Conservation (phyloP, 30 jellyfish, hydroid and myxozoan genomes). For the Aurelia coerulea region DNA sequence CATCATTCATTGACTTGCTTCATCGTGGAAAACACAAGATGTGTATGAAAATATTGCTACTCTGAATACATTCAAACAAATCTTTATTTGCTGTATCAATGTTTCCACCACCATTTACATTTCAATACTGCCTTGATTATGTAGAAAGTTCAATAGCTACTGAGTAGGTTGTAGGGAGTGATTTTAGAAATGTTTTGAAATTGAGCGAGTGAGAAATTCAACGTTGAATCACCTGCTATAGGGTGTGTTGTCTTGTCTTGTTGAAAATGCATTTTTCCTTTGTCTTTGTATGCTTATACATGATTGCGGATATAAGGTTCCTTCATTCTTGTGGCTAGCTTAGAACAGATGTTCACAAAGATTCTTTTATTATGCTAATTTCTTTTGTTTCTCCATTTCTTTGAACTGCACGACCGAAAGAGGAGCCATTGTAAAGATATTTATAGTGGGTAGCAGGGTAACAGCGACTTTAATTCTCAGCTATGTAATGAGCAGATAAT, state of each 20-base stretch:
- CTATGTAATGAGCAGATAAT: too few species aligned
- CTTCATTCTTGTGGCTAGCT: neutral
- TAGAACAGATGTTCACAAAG: neutral
- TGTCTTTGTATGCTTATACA: neutral
- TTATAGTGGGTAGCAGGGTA: too few species aligned
- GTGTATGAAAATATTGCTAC: conserved; percentile 6
- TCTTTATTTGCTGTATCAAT: too few species aligned
- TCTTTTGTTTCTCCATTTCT: too few species aligned
- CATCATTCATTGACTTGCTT: neutral
- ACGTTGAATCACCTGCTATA: conserved; percentile 43
- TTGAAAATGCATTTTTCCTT: neutral
- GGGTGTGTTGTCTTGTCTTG: conserved; percentile 45
- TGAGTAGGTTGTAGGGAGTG: too few species aligned
- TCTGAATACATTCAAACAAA: too few species aligned
- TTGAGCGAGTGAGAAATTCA: conserved; percentile 17
- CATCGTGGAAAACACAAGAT: neutral
- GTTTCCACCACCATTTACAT: too few species aligned
- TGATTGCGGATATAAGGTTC: neutral
- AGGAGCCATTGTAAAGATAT: too few species aligned
- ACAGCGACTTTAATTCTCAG: too few species aligned
- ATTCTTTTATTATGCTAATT: neutral
- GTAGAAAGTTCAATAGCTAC: too few species aligned
- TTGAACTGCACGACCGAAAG: too few species aligned
- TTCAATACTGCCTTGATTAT: too few species aligned
- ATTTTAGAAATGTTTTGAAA: neutral